phyloP scores from a whole-genome alignment of 2,113 vertebrate species.

The Pygathrix nemaeus region DNA sequence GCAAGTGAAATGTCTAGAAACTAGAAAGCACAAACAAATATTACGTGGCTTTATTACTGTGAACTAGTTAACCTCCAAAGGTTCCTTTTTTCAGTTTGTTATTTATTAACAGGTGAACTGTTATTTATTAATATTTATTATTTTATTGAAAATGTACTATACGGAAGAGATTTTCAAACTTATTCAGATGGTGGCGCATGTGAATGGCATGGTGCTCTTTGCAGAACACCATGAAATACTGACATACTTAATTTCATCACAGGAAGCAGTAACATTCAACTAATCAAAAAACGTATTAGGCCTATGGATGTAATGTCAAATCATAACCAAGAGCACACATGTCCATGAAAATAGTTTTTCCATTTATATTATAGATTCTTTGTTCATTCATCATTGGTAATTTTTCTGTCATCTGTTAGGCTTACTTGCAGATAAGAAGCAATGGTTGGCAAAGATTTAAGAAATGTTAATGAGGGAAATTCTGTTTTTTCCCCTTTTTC shows the following conservation, averaged over 20 bases:
- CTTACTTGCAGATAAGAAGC: not conserved
- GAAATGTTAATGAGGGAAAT: not conserved
- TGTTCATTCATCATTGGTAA: not conserved
- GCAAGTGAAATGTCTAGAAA: not conserved
- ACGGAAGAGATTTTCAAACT: not conserved
- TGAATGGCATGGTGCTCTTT: not conserved
- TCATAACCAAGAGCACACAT: not conserved
- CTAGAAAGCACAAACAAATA: not conserved
- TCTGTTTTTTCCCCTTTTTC: no score
- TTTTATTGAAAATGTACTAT: not conserved
- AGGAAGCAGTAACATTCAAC: not conserved
- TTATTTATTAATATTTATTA: not conserved
- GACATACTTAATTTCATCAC: not conserved
- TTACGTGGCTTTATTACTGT: not conserved
- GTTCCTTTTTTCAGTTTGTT: not conserved
- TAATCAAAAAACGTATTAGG: slow-evolving; percentile 3
- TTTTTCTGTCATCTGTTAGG: not conserved
- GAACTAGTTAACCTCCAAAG: not conserved
- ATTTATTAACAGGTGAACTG: not conserved
- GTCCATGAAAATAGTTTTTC: not conserved
- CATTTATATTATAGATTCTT: not conserved
- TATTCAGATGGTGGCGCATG: not conserved
- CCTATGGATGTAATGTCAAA: not conserved
- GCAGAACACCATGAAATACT: not conserved
- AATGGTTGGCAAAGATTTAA: slow-evolving; percentile 1